Base-by-base conservation (phyloP, 1,140 invertebrate genomes). In the Heliconius nattereri region DNA sequence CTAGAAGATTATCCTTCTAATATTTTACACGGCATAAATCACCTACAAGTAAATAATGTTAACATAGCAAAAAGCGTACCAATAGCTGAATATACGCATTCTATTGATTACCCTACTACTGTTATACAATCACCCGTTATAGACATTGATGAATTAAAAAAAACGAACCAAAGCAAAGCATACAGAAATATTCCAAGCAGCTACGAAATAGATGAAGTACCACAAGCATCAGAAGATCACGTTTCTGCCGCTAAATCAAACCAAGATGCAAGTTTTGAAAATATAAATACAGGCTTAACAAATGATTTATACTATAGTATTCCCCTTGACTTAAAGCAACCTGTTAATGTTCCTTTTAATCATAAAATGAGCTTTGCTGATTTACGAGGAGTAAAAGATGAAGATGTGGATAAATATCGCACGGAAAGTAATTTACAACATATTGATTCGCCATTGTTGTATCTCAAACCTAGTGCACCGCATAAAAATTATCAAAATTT, bases 31-130 rank as follows among this genome's bases (percentile, higher is more conserved):
- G 81, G 78, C 45, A 87, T 89, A 80, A 90, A 85, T 81, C 82
- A 81, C 72, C 87, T 85, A 78, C 83, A 90, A 72, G 72, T 83
- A 60, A 89, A 88, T 78, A 91, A 89, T 81, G 85, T 96, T 72
- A 94, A 96, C 83, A 94, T 96, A 49, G 90, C 95, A 70, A 95
- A 95, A 81, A 96, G 96, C 88, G 91, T 96, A 75, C 95, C 95
- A 71, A 76, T 96, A 45, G 95, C 94, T 20, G 96, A 96, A 84
- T 96, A 95, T 85, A 93, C 96, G 19, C 96, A 96, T 57, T 95
- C 95, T 23, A 92, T 97, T 80, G 96, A 97, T 83, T 96, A 97
- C 91, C 96, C 96, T 11, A 93, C 96, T 20, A 95, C 95, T 60
- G 91, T 96, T 73, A 95, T 96, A 71, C 95, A 96, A 82, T 96